Percentiles rank a stretch among this genome's conserved stretches.
These are phyloP conservation scores for Aleadryas rufinucha DNA, from an alignment of 2,113 vertebrate species.

Conservation along the genomic window DNA sequence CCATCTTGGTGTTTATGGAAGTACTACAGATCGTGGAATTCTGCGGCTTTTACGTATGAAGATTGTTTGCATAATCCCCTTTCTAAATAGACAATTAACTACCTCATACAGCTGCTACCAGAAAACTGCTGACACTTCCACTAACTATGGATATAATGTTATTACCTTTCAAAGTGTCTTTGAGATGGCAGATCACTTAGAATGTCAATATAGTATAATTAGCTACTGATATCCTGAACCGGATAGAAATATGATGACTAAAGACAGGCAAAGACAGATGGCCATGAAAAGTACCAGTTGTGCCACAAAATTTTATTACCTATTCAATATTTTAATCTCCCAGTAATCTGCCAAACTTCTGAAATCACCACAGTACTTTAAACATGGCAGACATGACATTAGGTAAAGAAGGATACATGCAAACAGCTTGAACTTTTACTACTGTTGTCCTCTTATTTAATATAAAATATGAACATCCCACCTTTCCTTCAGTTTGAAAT, in stretches of 20 bases:
- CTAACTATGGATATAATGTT: background rate
- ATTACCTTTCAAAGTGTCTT: background rate
- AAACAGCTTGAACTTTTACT: background rate
- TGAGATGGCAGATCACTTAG: background rate
- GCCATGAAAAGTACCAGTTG: background rate
- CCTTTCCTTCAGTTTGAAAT: background rate
- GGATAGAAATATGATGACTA: background rate
- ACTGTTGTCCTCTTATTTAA: background rate
- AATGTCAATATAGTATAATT: background rate
- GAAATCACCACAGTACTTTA: background rate
- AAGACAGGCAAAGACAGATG: background rate
- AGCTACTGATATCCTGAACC: background rate
- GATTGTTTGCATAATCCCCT: background rate
- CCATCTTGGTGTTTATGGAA: background rate
- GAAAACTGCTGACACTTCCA: background rate
- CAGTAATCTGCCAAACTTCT: background rate
- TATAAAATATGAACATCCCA: background rate
- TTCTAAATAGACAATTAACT: background rate
- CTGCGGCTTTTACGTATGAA: background rate
- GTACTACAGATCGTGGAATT: accelerated
- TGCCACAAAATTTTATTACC: background rate
- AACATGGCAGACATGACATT: accelerated
- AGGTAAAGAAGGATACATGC: background rate
- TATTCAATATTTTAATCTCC: background rate
- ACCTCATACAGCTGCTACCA: background rate